A percentile compares a stretch with the other conserved stretches of the same genome.
Conservation (phyloP, 1,140 invertebrate species). For the Polypedilum vanderplanki region DNA sequence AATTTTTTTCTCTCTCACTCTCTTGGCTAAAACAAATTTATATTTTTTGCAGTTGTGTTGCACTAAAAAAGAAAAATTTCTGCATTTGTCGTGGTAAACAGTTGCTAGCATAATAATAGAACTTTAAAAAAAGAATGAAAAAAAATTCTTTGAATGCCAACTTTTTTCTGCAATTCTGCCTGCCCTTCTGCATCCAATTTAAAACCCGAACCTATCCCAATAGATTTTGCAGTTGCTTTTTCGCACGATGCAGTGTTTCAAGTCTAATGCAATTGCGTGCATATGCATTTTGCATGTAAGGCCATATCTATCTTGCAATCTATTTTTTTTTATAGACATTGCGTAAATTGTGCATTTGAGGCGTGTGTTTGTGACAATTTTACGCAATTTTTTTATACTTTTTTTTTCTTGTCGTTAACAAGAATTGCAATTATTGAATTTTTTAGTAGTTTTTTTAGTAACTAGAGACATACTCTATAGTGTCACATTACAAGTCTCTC, state of each 20-base stretch:
- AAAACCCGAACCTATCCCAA: background rate
- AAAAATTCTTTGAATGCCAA: background rate
- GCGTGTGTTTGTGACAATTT: too few relatives aligned
- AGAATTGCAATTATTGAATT: too few relatives aligned
- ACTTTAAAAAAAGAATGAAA: background rate
- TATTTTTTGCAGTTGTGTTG: background rate
- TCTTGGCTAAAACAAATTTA: background rate
- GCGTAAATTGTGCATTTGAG: background rate
- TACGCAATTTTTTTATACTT: too few relatives aligned
- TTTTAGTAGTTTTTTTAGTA: too few relatives aligned
- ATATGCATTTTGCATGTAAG: background rate
- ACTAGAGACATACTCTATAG: too few relatives aligned
- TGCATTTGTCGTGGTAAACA: background rate
- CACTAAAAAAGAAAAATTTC: background rate
- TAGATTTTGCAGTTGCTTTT: background rate
- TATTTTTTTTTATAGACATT: background rate
- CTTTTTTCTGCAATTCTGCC: background rate
- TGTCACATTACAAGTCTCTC: too few relatives aligned
- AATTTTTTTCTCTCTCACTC: too few relatives aligned
- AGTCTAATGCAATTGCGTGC: background rate
- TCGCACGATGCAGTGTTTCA: too few relatives aligned
- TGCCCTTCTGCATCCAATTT: too few relatives aligned
- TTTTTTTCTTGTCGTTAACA: too few relatives aligned
- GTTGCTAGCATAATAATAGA: slow-evolving; percentile 17
- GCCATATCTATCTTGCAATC: background rate